Conservation (phyloP, 2,113 vertebrate species). For the Oncorhynchus kisutch region DNA sequence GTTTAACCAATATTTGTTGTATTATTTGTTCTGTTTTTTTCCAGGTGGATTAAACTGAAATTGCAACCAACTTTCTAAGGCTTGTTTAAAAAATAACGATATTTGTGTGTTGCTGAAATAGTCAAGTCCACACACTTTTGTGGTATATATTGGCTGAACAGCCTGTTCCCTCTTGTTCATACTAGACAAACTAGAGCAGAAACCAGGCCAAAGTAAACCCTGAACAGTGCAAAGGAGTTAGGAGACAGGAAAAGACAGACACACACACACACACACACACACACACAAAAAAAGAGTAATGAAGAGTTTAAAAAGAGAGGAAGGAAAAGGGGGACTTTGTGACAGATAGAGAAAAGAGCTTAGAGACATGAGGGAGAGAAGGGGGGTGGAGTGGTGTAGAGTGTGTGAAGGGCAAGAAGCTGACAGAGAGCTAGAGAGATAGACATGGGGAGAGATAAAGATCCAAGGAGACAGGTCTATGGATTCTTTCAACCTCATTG, state of each 20-base stretch:
- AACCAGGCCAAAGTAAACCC: constrained; percentile 18
- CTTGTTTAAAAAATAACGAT: too few relatives aligned
- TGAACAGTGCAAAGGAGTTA: too few relatives aligned
- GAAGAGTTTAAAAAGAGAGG: not conserved
- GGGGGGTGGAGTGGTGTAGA: not conserved
- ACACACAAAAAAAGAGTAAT: too few relatives aligned
- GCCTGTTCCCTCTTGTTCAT: constrained; percentile 24
- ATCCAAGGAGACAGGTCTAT: not conserved
- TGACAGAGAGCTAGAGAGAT: not conserved
- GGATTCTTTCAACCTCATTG: too few relatives aligned
- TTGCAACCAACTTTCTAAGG: too few relatives aligned
- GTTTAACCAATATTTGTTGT: too few relatives aligned
- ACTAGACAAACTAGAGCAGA: constrained; percentile 20
- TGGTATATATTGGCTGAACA: not conserved
- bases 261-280: too few relatives aligned
- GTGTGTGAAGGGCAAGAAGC: not conserved
- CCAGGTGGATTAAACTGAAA: too few relatives aligned
- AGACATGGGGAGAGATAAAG: not conserved
- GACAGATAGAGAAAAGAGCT: not conserved
- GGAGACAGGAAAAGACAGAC: not conserved
- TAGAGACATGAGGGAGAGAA: not conserved
- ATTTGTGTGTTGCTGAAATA: too few relatives aligned
- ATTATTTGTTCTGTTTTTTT: too few relatives aligned
- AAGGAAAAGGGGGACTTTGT: not conserved
- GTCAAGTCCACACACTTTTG: too few relatives aligned